phyloP scores from a whole-genome alignment of 2,888 invertebrate genomes.

The Pollenia labialis region DNA sequence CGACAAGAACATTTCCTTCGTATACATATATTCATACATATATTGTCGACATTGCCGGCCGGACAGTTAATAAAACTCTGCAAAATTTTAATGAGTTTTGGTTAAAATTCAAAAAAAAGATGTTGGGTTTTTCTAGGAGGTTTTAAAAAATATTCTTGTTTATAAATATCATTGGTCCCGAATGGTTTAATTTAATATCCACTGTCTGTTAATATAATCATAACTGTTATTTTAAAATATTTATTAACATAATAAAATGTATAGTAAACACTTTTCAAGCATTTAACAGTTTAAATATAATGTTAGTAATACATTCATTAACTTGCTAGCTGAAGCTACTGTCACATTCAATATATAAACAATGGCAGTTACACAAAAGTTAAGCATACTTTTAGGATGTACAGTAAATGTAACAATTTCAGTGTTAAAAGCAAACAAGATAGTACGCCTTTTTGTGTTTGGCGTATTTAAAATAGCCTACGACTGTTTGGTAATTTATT shows the following conservation, averaged over 20 bases:
- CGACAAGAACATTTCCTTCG: too few relatives aligned
- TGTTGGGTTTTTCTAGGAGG: too few relatives aligned
- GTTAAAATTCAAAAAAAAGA: too few relatives aligned
- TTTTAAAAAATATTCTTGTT: too few relatives aligned
- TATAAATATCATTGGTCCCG: too few relatives aligned
- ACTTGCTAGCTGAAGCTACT: not conserved
- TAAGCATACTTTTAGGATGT: constrained; percentile 45
- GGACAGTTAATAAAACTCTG: too few relatives aligned
- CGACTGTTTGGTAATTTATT: too few relatives aligned
- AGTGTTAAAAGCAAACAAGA: not conserved
- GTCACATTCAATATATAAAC: not conserved
- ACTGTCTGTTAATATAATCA: not conserved
- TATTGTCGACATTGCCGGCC: too few relatives aligned
- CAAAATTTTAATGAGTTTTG: too few relatives aligned
- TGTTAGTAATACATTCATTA: not conserved
- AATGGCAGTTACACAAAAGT: constrained; percentile 4
- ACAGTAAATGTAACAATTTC: not conserved
- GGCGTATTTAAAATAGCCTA: too few relatives aligned
- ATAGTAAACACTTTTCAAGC: not conserved
- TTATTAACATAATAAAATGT: not conserved
- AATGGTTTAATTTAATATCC: constrained; percentile 1
- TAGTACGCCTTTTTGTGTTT: too few relatives aligned
- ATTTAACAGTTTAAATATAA: not conserved
- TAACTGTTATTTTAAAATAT: not conserved
- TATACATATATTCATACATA: too few relatives aligned